Percentiles rank a stretch among this genome's conserved stretches.
phyloP scores from a whole-genome alignment of 1,140 invertebrate species.

The Drosophila ficusphila region DNA sequence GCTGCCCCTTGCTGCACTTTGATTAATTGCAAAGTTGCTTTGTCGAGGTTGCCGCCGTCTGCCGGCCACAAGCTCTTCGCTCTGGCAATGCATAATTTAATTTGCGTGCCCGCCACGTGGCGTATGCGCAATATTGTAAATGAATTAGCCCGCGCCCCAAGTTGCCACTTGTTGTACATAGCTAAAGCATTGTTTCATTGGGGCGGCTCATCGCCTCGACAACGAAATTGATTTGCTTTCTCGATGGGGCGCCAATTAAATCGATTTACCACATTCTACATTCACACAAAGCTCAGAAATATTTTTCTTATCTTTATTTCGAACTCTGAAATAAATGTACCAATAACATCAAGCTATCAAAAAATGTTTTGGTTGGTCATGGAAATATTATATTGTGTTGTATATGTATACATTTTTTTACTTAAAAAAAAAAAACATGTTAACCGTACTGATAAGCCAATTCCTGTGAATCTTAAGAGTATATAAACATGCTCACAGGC shows the following conservation, averaged over 20 bases:
- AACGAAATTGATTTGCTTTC: constrained; percentile 29
- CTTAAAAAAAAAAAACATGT: too few species aligned
- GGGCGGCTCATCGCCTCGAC: constrained; percentile 4
- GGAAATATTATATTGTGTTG: too few species aligned
- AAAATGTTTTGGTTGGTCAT: too few species aligned
- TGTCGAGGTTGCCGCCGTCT: constrained; percentile 28
- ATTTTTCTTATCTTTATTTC: too few species aligned
- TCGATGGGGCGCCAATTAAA: too few species aligned
- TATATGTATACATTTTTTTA: too few species aligned
- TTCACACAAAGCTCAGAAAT: too few species aligned
- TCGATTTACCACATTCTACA: neutral
- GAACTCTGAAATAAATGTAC: too few species aligned
- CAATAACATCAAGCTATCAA: too few species aligned
- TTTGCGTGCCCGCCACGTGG: constrained; percentile 44
- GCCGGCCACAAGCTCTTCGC: constrained; percentile 16
- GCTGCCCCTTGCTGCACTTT: constrained; percentile 56
- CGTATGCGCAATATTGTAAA: constrained; percentile 69
- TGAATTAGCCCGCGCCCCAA: constrained; percentile 47
- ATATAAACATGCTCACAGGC: too few species aligned
- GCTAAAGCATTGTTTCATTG: constrained; percentile 14
- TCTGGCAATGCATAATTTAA: constrained; percentile 66
- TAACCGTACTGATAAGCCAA: too few species aligned
- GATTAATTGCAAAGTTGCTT: constrained; percentile 71
- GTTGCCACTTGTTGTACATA: constrained; percentile 1
- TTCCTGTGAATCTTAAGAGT: too few species aligned